Conservation (phyloP, 1,140 invertebrate species). For the Bombus fervidus region DNA sequence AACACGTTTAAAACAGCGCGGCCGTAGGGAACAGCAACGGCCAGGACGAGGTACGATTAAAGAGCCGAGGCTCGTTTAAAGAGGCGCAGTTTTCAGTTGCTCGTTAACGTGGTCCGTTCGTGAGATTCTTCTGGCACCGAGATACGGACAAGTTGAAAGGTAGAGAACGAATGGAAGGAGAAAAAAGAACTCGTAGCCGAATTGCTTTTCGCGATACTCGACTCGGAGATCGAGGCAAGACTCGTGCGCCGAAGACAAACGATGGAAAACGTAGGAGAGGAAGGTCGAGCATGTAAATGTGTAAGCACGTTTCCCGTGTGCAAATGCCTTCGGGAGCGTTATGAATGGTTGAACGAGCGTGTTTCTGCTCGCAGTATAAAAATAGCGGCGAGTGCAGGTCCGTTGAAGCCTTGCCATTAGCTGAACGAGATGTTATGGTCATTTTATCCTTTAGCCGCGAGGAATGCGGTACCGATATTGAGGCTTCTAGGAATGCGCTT, state of each 20-base stretch:
- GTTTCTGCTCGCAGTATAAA: constrained; percentile 48
- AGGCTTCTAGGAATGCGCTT: background rate
- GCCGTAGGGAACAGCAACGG: background rate
- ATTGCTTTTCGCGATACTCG: constrained; percentile 16
- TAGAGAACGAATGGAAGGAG: background rate
- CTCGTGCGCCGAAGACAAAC: background rate
- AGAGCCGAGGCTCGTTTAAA: constrained; percentile 12
- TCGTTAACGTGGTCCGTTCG: constrained; percentile 36
- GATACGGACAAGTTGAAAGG: background rate
- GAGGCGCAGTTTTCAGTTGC: constrained; percentile 35
- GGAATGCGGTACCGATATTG: constrained; percentile 30
- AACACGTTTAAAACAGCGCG: constrained; percentile 20
- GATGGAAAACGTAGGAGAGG: background rate
- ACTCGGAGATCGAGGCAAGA: background rate
- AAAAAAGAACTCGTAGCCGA: background rate
- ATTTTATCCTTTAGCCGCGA: constrained; percentile 29
- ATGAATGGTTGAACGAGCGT: constrained; percentile 61
- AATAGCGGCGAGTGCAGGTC: constrained; percentile 37
- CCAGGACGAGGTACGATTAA: constrained; percentile 8
- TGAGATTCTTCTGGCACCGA: background rate
- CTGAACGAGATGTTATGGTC: constrained; percentile 31
- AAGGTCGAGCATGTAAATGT: constrained; percentile 34
- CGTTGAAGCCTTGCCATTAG: constrained; percentile 29
- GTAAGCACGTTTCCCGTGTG: background rate
- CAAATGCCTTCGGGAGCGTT: constrained; percentile 46